Evolutionary conservation across 2,113 vertebrate genomes (phyloP), one percentile per base, ranked within the genome.

Genomic region (Paracanthobrama guichenoti): DNA sequence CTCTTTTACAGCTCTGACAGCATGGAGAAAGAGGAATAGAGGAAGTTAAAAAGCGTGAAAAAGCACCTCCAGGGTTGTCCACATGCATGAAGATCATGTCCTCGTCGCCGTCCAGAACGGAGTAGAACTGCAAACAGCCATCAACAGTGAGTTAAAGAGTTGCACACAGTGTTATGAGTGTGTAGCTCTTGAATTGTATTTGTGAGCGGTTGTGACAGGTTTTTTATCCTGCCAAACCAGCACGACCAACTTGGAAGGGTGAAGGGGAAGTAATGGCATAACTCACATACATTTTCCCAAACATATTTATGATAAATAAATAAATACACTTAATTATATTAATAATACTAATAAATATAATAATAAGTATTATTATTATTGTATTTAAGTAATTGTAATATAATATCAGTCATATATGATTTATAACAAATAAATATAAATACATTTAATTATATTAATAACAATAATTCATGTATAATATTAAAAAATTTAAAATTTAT

Each of bases 21-120:
- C n/a, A 86, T 69, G 20, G 50, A 50, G 44, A 77, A 6, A 59
- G 44, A 48, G 11, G 24, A 67, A 57, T 16, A 46, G 59, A 48
- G 46, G 73, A 60, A 76, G 28, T 8, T 13, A 59, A 66, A 24
- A 64, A 44, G 14, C 11, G 4, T 6, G 8, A 44, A 22, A 55
- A 13, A 6, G 46, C 89, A 95, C 95, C 94, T 94, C 94, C 95
- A 0, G 93, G 94, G 75, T 95, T 94, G 90, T 95, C 95, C 88
- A 95, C 94, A 20, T 95, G 95, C 91, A 95, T 92, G 87, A 95
- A 95, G 87, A 95, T 94, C 94, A 95, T 95, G 26, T 95, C 94
- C 85, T 91, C 92, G 62, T 95, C 95, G 8, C 94, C 94, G 35
- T 95, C 94, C 88, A 95, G 87, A 79, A 95, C 93, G 6, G 94